These are phyloP conservation scores for Mamestra brassicae DNA, from an alignment of 2,888 invertebrate genomes.

Conservation along the genomic window DNA sequence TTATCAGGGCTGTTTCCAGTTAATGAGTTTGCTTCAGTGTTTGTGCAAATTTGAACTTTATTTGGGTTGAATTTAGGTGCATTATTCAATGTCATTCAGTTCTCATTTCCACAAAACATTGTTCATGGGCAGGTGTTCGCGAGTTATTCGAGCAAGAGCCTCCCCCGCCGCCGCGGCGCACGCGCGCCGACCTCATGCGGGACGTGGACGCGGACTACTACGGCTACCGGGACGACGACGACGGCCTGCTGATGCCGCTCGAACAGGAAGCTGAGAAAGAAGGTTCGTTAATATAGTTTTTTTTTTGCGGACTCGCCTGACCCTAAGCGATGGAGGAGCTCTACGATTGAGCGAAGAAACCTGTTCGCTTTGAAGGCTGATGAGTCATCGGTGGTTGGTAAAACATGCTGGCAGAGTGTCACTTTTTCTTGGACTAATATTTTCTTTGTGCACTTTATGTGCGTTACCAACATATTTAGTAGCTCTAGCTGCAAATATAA, in stretches of 20 bases:
- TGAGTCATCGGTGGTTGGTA: too few species aligned
- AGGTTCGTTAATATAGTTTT: constrained; percentile 79
- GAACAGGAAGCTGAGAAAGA: constrained; percentile 95
- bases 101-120: background rate
- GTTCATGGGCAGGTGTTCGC: constrained; percentile 93
- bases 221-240: constrained; percentile 99
- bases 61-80: background rate
- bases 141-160: constrained; percentile 99
- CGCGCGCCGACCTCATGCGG: constrained; percentile 98
- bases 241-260: constrained; percentile 97
- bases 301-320: background rate
- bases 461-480: background rate
- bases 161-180: constrained; percentile 96
- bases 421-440: background rate
- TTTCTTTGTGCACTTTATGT: too few species aligned
- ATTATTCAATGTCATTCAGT: background rate
- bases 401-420: background rate
- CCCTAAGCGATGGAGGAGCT: too few species aligned
- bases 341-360: too few species aligned
- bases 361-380: too few species aligned
- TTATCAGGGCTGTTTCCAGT: background rate
- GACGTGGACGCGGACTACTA: constrained; percentile 99
- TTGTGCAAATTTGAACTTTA: background rate
- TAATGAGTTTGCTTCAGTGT: background rate
- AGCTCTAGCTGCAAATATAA: background rate